Evolutionary conservation across 2,113 vertebrate genomes (phyloP).

Genomic region (Antechinus stuartii): DNA sequence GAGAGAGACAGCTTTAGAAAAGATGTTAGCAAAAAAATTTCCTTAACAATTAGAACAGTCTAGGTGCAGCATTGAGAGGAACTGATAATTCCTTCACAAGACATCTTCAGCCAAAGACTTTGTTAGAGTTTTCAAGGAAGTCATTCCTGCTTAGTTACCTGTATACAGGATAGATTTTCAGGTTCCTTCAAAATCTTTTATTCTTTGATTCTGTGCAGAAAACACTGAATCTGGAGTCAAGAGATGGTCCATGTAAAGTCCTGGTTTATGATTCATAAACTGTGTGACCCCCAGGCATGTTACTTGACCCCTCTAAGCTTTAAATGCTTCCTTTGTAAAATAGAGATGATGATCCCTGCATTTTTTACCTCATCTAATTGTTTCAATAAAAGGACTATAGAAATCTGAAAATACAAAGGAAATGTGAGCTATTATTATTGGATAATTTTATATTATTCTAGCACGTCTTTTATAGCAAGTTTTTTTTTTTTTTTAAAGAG

Average conservation of each 20-base stretch:
- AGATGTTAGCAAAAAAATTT: neutral
- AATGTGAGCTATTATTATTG: neutral
- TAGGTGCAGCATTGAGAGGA: neutral
- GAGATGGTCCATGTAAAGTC: neutral
- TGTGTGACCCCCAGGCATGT: neutral
- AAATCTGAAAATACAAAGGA: neutral
- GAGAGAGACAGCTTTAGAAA: neutral
- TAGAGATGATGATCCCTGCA: neutral
- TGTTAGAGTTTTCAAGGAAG: neutral
- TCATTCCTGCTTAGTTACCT: neutral
- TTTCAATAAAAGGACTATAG: neutral
- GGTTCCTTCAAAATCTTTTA: neutral
- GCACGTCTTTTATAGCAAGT: neutral
- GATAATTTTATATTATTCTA: neutral
- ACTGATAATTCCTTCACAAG: neutral
- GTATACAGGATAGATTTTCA: neutral
- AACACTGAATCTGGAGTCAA: neutral
- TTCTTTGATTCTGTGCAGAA: neutral
- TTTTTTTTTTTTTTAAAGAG: neutral
- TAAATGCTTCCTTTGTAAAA: neutral
- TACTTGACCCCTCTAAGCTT: neutral
- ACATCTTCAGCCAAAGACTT: neutral
- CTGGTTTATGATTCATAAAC: neutral
- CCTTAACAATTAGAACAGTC: neutral
- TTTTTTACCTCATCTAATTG: neutral